A percentile compares a stretch with the other conserved stretches of the same genome.
These are phyloP conservation scores for Bettongia penicillata DNA, from an alignment of 2,113 vertebrate genomes.

Conservation along the genomic window DNA sequence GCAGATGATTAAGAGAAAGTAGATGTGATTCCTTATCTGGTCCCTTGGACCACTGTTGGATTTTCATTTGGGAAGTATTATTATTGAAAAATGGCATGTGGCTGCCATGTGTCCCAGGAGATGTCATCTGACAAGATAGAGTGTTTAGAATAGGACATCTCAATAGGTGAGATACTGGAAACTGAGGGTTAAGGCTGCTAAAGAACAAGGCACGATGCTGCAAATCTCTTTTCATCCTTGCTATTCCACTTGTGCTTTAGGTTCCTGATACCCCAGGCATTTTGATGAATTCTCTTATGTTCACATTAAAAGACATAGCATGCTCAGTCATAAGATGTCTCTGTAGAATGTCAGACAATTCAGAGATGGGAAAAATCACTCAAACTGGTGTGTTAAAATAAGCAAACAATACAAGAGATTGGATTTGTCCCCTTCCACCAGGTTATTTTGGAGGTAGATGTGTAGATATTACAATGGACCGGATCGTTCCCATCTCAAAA, in stretches of 20 bases:
- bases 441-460: not conserved
- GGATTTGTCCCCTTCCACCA: not conserved
- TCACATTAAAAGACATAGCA: not conserved
- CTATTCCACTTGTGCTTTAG: not conserved
- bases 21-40: not conserved
- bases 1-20: not conserved
- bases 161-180: not conserved
- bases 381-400: not conserved
- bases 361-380: not conserved
- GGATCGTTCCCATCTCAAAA: not conserved
- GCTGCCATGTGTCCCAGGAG: not conserved
- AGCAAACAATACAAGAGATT: not conserved
- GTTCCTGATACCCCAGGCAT: not conserved
- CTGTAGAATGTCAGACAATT: not conserved
- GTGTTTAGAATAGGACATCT: not conserved
- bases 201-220: not conserved
- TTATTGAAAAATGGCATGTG: not conserved
- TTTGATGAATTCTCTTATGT: not conserved
- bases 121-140: not conserved
- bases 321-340: not conserved
- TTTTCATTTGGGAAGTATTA: not conserved
- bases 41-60: not conserved
- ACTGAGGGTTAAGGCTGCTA: not conserved
- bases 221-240: not conserved
- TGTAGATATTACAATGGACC: not conserved